phyloP scores from a whole-genome alignment of 2,797 vertebrate genomes.

The Megaceryle alcyon region DNA sequence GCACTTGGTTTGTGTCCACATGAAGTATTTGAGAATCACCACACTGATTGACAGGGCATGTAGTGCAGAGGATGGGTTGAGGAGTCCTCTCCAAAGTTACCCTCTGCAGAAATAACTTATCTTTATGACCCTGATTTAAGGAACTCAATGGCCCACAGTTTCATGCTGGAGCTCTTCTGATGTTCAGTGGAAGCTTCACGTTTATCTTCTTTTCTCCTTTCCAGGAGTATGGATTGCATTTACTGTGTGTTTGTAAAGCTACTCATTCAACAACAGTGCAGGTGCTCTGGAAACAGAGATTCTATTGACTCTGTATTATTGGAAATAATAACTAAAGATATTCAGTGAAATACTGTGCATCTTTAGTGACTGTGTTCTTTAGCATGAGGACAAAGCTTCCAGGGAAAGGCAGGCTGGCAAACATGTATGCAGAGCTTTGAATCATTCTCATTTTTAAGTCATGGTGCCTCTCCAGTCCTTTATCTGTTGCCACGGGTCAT shows the following conservation, averaged over 20 bases:
- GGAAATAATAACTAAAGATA: neutral
- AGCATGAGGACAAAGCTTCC: neutral
- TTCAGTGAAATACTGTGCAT: neutral
- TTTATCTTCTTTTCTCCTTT: neutral
- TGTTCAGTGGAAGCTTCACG: neutral
- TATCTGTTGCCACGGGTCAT: neutral
- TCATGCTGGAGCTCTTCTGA: neutral
- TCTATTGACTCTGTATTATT: neutral
- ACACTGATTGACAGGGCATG: too few species aligned
- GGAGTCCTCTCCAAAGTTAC: neutral
- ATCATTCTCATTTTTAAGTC: neutral
- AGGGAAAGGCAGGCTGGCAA: neutral
- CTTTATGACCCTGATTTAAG: neutral
- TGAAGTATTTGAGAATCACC: neutral
- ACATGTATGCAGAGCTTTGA: neutral
- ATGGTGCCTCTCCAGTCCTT: neutral
- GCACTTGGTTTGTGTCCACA: neutral
- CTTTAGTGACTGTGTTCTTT: neutral
- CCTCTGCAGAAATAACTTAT: neutral
- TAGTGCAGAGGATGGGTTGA: neutral
- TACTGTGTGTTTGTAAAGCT: neutral
- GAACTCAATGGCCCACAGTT: neutral
- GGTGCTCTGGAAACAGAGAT: neutral
- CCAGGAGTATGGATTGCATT: neutral
- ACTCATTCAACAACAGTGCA: neutral